Evolutionary conservation across 2,113 vertebrate genomes (phyloP), one percentile per base, ranked within the genome.

Genomic region (Reinhardtius hippoglossoides): DNA sequence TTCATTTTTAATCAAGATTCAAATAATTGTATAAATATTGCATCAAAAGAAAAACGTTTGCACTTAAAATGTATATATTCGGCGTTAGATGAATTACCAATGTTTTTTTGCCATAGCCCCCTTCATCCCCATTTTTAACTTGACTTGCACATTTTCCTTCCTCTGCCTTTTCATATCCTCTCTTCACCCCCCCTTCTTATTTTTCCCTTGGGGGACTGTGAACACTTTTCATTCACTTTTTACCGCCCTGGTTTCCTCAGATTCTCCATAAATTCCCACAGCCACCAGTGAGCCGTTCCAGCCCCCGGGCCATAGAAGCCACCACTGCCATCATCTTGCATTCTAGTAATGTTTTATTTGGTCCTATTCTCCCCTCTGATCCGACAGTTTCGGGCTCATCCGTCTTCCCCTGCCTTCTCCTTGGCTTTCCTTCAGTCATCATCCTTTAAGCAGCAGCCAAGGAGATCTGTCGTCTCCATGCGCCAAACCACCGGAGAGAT

Each of bases 281-380:
- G 44, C 71, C 72, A 31, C 50, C 13, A 23, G 70, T n/a, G 44
- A 37, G n/a, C 18, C 3, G 5, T 62, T 67, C 27, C 10, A 55
- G 12, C 68, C 78, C 59, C 1, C 0, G 42, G 67, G 74, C 74
- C 13, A 8, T 18, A 77, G 37, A 40, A 31, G 31, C 31, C 5
- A 1, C 31, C 31, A 7, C 31, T 6, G 46, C 56, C 14, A 40
- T 52, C 64, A 54, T 71, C 27, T 60, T 59, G 59, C 60, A 37
- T 71, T 71, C 71, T 74, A 4, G 1, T 74, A 23, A 57, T 52
- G 26, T 87, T 77, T 81, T 54, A 77, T 77, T 55, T 61, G 13
- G 9, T 70, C 12, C 7, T 42, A 58, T 66, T 58, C 66, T 63
- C 27, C 6, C 18, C 67, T 55, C 40, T 78, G 62, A 65, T 83